Base-by-base conservation (phyloP, 1,140 invertebrate species). In the Papilio aristodemus region DNA sequence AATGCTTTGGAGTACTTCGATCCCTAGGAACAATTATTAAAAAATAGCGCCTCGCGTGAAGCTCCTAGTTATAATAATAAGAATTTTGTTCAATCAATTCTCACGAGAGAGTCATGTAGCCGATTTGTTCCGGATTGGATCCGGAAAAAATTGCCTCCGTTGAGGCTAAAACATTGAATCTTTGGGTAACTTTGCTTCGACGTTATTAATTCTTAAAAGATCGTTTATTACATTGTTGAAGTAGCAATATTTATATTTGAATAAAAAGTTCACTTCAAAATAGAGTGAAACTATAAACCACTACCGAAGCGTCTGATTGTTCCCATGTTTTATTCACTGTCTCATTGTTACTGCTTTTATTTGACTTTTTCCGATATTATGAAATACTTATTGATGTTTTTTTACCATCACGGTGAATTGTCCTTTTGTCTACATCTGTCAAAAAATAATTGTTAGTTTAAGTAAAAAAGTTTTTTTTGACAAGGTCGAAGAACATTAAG, bases 91-190 rank as follows among this genome's bases (percentile, higher is more conserved):
- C 46, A 50, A 22, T 50, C 46, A 50, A 50, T 50, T 50, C 46
- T 50, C 46, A 50, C 46, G 46, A 50, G 46, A 50, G 46, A 50
- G 19, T 50, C 7, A 50, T 50, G 46, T 22, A 50, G 46, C 19
- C 46, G 46, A 50, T 50, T 50, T 4, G 46, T 50, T 50, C 46
- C 46, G 46, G 46, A 50, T 50, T 50, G 17, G 46, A 50, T 50
- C 46, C 46, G 46, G 46, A 50, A 50, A 50, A 22, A 50, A 50
- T 50, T 22, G 46, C 11, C 46, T 22, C 17, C 46, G 17, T 22
- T 22, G 46, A 4, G 17, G 46, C 4, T 50, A 22, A 50, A 50
- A n/a, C 22, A 54, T 54, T 54, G 10, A 11, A 54, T 22, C 5
- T 54, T 54, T 54, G 46, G 46, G 46, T 4, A 54, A 54, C 22